phyloP scores from a whole-genome alignment of 2,113 vertebrate genomes.

The Rhodinocichla rosea region DNA sequence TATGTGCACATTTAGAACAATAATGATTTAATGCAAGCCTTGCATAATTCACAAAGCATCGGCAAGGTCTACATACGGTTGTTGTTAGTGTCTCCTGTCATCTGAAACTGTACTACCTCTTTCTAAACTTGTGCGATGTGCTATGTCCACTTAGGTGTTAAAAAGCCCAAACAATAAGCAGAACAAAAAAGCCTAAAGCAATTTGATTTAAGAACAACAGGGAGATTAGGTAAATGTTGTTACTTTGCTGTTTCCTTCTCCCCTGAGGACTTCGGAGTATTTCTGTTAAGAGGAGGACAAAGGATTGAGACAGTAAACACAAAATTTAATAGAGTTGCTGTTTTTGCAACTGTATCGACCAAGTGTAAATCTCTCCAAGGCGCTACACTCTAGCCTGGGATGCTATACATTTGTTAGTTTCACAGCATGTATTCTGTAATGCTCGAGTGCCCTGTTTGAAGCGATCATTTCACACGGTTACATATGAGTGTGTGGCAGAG shows the following conservation, averaged over 20 bases:
- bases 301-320: neutral
- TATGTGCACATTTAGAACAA: neutral
- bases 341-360: neutral
- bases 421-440: no score
- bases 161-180: neutral
- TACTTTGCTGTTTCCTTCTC: neutral
- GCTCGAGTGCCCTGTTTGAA: no score
- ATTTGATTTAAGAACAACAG: neutral
- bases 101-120: neutral
- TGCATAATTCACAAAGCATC: neutral
- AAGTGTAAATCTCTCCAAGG: neutral
- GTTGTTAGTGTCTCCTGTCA: neutral
- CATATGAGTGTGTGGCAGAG: rapidly evolving
- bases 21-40: neutral
- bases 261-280: neutral
- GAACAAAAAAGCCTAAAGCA: neutral
- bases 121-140: neutral
- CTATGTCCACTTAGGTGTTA: neutral
- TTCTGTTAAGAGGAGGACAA: neutral
- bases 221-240: neutral
- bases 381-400: rapidly evolving
- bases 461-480: rapidly evolving
- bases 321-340: neutral
- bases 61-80: neutral
- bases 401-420: rapidly evolving